phyloP scores from a whole-genome alignment of 2,888 invertebrate genomes.

The Drosophila austrosaltans region DNA sequence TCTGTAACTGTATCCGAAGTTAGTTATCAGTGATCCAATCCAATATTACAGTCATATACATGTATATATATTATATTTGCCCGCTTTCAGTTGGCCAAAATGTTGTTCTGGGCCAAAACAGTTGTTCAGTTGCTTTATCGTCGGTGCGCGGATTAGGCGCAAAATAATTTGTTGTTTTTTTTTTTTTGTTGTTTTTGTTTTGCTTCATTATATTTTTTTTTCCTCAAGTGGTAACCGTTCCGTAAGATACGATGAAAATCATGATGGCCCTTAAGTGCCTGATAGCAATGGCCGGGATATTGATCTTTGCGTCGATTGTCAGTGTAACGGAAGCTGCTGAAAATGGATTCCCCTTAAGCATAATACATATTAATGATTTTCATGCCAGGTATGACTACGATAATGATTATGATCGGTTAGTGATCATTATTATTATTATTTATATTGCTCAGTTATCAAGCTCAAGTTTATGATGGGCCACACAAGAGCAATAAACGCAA shows the following conservation, averaged over 20 bases:
- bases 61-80: neutral
- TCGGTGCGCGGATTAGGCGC: slow-evolving; percentile 44
- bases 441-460: slow-evolving; percentile 1
- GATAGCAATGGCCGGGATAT: neutral
- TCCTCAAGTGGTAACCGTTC: neutral
- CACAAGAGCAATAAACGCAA: neutral
- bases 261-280: neutral
- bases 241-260: neutral
- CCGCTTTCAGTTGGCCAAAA: neutral
- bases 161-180: neutral
- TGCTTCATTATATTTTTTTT: too few relatives aligned
- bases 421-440: neutral
- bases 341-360: slow-evolving; percentile 79
- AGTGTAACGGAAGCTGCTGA: slow-evolving; percentile 22
- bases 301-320: slow-evolving; percentile 7
- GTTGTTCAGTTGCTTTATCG: slow-evolving; percentile 51
- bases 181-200: neutral
- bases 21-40: neutral
- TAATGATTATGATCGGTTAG: slow-evolving; percentile 1
- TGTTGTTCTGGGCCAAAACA: slow-evolving; percentile 18
- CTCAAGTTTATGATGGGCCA: slow-evolving; percentile 12
- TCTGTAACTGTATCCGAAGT: neutral
- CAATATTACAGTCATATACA: neutral
- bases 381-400: slow-evolving; percentile 80
- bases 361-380: slow-evolving; percentile 83